phyloP scores from a whole-genome alignment of 2,797 vertebrate species.

The Sphenopsis melanotis region DNA sequence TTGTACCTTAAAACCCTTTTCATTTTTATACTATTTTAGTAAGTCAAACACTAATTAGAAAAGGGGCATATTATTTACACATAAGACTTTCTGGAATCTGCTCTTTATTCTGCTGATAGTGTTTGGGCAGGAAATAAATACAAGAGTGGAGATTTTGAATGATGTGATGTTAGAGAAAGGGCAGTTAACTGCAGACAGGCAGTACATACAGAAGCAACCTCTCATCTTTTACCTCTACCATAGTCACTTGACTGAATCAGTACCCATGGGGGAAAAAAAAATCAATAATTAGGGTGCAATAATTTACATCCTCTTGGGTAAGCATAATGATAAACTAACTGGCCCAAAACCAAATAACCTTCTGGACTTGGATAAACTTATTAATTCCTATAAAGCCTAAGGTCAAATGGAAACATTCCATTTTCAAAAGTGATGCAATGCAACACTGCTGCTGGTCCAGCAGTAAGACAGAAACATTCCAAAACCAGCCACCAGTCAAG shows the following conservation, averaged over 20 bases:
- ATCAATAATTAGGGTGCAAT: neutral
- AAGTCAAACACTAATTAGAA: neutral
- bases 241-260: neutral
- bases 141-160: neutral
- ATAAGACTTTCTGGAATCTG: neutral
- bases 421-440: neutral
- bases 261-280: fast-evolving
- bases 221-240: neutral
- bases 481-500: neutral
- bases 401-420: neutral
- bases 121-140: neutral
- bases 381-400: neutral
- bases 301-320: neutral
- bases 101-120: neutral
- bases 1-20: neutral
- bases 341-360: neutral
- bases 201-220: neutral
- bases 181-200: neutral
- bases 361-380: neutral
- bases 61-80: neutral
- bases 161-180: neutral
- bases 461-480: neutral
- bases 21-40: neutral
- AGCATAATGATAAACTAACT: neutral
- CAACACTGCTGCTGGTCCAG: neutral